Evolutionary conservation across 2,888 invertebrate genomes (phyloP), one percentile per base, ranked within the genome.

Genomic region (Nomada fucata): DNA sequence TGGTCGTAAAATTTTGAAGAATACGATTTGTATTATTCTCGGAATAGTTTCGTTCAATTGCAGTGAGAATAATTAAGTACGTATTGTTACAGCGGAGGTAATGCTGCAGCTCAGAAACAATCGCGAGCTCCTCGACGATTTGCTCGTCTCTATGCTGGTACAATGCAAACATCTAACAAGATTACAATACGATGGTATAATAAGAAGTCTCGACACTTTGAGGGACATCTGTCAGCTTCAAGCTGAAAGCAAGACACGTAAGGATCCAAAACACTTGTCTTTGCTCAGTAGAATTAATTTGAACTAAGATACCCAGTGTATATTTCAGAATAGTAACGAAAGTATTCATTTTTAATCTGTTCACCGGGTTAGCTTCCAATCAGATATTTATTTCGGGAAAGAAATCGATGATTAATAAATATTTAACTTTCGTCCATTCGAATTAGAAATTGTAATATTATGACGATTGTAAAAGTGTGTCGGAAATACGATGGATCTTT

Each of bases 181-280:
- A 82, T 89, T 95, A 36, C 93, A 94, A 80, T 95, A 94, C 86
- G 94, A 94, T 70, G 95, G 95, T 53, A 93, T 94, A 65, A 89
- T 95, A 70, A 90, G 94, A 20, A 94, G 91, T 85, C 91, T 94
- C 77, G 92, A 94, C 63, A 92, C 94, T 9, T 84, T 94, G 63
- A 87, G 92, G 73, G 93, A 94, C 50, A 93, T 94, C 86, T 93
- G 93, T 83, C 90, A 91, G 69, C 88, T 94, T 53, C 93, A 92
- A 80, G 84, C 88, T 2, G 92, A 92, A 69, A 80, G 76, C 57
- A 93, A 92, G 85, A 94, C 92, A 36, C 81, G 93, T 93, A 79
- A 91, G 92, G 85, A 57, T 7, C 4, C 7, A 50, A 36, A 59
- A 68, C 67, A 64, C 15, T 23, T 50, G 3, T 23, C 13, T 36